A percentile compares a stretch with the other conserved stretches of the same genome.
phyloP scores from a whole-genome alignment of 2,797 vertebrate species.

The Betta splendens region DNA sequence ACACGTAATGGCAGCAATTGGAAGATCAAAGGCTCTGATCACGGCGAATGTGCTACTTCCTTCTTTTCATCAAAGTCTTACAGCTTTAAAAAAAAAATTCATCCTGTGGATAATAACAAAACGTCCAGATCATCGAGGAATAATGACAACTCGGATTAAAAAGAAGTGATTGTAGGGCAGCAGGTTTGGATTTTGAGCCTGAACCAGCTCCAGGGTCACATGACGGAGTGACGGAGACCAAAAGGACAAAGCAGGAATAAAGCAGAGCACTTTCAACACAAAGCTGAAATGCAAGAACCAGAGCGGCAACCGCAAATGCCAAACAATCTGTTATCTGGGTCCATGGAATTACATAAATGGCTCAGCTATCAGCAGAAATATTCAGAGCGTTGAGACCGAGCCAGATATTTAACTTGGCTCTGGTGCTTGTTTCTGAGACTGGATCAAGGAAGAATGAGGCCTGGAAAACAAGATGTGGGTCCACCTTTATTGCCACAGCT shows the following conservation, averaged over 20 bases:
- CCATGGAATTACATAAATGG: constrained; percentile 58
- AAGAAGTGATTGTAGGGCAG: constrained; percentile 49
- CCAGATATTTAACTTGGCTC: constrained; percentile 76
- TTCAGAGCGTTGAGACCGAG: constrained; percentile 56
- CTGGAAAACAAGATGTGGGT: constrained; percentile 17
- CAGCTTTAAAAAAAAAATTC: constrained; percentile 1
- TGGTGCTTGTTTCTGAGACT: constrained; percentile 39
- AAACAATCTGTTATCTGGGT: constrained; percentile 67
- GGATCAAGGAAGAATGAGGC: constrained; percentile 47
- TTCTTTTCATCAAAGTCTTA: constrained; percentile 15
- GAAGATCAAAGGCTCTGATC: constrained; percentile 66
- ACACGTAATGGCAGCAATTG: constrained; percentile 64
- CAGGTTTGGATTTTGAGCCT: constrained; percentile 49
- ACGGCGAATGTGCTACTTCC: constrained; percentile 46
- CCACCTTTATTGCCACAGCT: constrained; percentile 16
- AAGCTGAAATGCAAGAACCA: constrained; percentile 42
- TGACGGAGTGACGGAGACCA: constrained; percentile 13
- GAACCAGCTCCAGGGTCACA: constrained; percentile 47
- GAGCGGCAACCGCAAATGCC: constrained; percentile 56
- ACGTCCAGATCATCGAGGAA: constrained; percentile 29
- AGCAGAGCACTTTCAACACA: too few species aligned
- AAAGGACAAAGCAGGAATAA: constrained; percentile 16
- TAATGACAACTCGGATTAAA: constrained; percentile 52
- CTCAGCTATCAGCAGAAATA: constrained; percentile 55
- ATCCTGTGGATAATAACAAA: constrained; percentile 26